These are phyloP conservation scores for Neodiprion lecontei DNA, from an alignment of 1,140 invertebrate genomes.

Conservation along the genomic window DNA sequence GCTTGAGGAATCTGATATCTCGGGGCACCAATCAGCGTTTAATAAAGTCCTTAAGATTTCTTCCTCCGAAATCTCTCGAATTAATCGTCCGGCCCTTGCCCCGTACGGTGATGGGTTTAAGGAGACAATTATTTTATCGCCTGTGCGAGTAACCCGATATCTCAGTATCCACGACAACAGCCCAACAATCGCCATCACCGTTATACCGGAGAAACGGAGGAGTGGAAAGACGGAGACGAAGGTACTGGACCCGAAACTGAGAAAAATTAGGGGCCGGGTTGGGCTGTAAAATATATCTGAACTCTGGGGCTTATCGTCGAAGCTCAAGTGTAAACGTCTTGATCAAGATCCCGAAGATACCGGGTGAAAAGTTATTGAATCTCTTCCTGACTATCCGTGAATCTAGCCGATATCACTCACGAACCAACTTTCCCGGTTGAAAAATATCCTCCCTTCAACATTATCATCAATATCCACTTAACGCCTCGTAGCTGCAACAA, in stretches of 20 bases:
- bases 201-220: neutral
- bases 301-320: no score
- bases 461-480: no score
- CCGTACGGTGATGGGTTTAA: conserved; percentile 31
- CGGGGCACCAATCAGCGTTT: conserved; percentile 39
- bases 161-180: neutral
- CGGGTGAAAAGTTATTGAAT: no score
- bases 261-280: no score
- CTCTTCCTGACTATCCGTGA: no score
- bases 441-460: no score
- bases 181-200: neutral
- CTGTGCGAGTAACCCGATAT: neutral
- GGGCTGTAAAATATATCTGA: no score
- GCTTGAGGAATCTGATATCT: conserved; percentile 43
- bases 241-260: no score
- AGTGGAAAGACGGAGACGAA: neutral
- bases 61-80: conserved; percentile 42
- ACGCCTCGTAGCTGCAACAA: no score
- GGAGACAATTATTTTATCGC: conserved; percentile 39
- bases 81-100: conserved; percentile 23
- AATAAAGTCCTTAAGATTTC: conserved; percentile 40
- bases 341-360: conserved; percentile 1
- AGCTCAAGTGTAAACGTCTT: neutral
- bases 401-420: no score
- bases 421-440: no score